These are phyloP conservation scores for Telenomus remus DNA, from an alignment of 1,140 invertebrate genomes.

Conservation along the genomic window DNA sequence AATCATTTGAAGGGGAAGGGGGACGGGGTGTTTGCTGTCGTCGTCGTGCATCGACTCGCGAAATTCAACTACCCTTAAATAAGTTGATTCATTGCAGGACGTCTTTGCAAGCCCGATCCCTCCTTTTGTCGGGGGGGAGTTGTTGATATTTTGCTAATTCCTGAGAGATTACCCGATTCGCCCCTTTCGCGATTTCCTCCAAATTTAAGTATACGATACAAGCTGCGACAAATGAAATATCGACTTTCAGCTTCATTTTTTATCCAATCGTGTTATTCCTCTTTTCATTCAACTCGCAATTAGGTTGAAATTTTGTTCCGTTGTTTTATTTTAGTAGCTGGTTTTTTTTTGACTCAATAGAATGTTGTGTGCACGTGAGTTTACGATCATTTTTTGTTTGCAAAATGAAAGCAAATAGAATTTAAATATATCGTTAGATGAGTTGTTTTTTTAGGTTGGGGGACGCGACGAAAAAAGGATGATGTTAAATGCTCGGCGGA, in stretches of 20 bases:
- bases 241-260: constrained; percentile 55
- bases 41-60: constrained; percentile 74
- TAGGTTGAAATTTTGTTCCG: constrained; percentile 15
- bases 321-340: constrained; percentile 6
- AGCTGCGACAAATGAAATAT: constrained; percentile 54
- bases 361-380: no score
- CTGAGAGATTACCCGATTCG: constrained; percentile 61
- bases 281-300: background rate
- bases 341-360: background rate
- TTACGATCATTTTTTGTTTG: no score
- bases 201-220: constrained; percentile 23
- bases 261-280: constrained; percentile 27
- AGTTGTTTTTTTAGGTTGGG: constrained; percentile 8
- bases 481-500: constrained; percentile 32
- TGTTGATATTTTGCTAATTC: constrained; percentile 72
- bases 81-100: constrained; percentile 73
- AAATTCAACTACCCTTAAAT: constrained; percentile 76
- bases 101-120: constrained; percentile 55
- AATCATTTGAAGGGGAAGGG: constrained; percentile 70
- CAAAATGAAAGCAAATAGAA: no score
- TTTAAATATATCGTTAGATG: constrained; percentile 37
- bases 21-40: constrained; percentile 47
- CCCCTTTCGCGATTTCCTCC: constrained; percentile 45
- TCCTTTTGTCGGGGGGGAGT: constrained; percentile 35
- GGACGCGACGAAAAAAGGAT: constrained; percentile 18